Evolutionary conservation across 2,113 vertebrate species (phyloP), one percentile per base, ranked within the genome.

Genomic region (Scomber scombrus): DNA sequence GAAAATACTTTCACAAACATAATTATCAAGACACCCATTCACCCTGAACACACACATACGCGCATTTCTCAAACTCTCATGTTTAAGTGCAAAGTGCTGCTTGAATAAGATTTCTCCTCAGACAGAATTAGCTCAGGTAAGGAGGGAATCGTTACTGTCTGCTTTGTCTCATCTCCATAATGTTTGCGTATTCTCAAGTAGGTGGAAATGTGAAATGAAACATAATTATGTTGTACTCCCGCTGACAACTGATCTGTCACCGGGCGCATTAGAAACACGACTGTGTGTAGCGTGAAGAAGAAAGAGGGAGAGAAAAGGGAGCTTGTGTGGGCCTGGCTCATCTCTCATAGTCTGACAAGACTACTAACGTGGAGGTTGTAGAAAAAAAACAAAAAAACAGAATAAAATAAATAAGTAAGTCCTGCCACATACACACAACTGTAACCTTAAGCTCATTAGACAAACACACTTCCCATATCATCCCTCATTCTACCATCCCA

Each of bases 171-270:
- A 85, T 91, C 87, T 90, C 87, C 88, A 86, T 85, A 88, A 88
- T 82, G 83, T 92, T 89, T 88, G 68, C 54, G 26, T 80, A 68
- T 80, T 82, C 75, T 82, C 18, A 83, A 92, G 88, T 73, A 86
- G 88, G 40, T 77, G 68, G 81, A 88, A 84, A 93, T 91, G 80
- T 80, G 88, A 89, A 92, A 91, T 79, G 85, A 90, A 90, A 80
- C 84, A 87, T 92, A 90, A 93, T 93, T 92, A 92, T 89, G 88
- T 84, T 90, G 89, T 86, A 76, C 85, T 80, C 69, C 84, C 0
- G 56, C 61, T 90, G 93, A 92, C 89, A 88, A 89, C 85, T 86
- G 64, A 91, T 93, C 89, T 83, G 90, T 93, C 92, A 90, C 77
- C 19, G 0, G 54, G 76, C 60, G 49, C 80, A 79, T 86, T 85